phyloP scores from a whole-genome alignment of 2,888 invertebrate species.

The Entomobrya multifasciata region DNA sequence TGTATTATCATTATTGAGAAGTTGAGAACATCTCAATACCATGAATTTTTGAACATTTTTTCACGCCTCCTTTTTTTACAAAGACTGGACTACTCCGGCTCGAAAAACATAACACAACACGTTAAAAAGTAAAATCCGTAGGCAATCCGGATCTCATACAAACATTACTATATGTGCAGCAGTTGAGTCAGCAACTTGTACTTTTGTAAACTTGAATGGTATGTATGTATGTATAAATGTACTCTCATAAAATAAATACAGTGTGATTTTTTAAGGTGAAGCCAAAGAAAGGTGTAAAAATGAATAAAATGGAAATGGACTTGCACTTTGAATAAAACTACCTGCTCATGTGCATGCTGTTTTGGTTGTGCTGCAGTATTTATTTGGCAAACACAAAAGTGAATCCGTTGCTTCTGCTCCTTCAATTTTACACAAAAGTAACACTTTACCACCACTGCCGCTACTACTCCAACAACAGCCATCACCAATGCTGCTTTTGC shows the following conservation, averaged over 20 bases:
- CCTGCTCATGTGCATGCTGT: background rate
- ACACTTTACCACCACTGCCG: background rate
- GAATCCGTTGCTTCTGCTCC: slow-evolving; percentile 25
- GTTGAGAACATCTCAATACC: slow-evolving; percentile 72
- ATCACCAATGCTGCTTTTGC: background rate
- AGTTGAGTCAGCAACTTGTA: background rate
- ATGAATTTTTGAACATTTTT: slow-evolving; percentile 75
- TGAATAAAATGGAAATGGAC: slow-evolving; percentile 12
- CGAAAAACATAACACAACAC: background rate
- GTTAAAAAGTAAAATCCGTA: background rate
- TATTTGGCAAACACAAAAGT: slow-evolving; percentile 43
- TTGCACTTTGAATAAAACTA: slow-evolving; percentile 27
- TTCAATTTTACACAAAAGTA: background rate
- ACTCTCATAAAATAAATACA: background rate
- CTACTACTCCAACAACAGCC: background rate
- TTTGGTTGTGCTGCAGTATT: slow-evolving; percentile 9
- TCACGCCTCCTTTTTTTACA: slow-evolving; percentile 68
- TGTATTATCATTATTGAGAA: slow-evolving; percentile 62
- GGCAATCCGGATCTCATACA: slow-evolving; percentile 38
- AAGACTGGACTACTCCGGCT: slow-evolving; percentile 9
- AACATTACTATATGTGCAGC: background rate
- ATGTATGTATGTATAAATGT: background rate
- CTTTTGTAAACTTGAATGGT: background rate
- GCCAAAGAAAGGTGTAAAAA: slow-evolving; percentile 33
- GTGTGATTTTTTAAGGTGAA: slow-evolving; percentile 11